Evolutionary conservation across 2,888 invertebrate genomes (phyloP).

Genomic region (Onchidella celtica): DNA sequence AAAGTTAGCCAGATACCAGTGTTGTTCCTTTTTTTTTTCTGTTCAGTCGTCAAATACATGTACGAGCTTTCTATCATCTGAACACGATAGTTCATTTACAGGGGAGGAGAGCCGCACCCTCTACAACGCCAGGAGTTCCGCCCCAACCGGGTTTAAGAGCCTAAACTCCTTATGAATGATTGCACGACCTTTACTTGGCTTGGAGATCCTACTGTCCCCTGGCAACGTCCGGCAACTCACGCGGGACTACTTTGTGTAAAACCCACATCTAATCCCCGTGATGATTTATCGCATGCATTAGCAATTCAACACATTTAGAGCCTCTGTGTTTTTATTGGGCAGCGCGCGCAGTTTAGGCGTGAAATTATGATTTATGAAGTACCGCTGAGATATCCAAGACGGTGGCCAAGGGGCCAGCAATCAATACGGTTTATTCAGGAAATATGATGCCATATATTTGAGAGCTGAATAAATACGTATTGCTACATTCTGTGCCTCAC

Average conservation of each 20-base stretch:
- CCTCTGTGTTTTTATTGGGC: slow-evolving; percentile 40
- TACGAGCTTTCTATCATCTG: no score
- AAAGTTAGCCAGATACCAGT: no score
- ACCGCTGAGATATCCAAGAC: slow-evolving; percentile 32
- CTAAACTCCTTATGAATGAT: background rate
- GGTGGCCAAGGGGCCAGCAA: slow-evolving; percentile 12
- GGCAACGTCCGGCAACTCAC: slow-evolving; percentile 5
- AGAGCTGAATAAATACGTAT: background rate
- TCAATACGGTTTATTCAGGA: slow-evolving; percentile 47
- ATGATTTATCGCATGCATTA: slow-evolving; percentile 43
- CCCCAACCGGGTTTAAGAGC: no score
- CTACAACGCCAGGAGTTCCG: no score
- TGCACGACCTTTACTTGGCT: no score
- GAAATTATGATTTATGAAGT: slow-evolving; percentile 47
- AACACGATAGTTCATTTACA: no score
- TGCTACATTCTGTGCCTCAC: background rate
- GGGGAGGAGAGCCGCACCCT: no score
- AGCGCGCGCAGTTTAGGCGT: slow-evolving; percentile 32
- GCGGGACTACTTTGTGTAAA: slow-evolving; percentile 2
- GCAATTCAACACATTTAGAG: slow-evolving; percentile 44
- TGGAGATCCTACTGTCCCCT: no score
- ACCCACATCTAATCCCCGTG: slow-evolving; percentile 14
- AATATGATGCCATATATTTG: slow-evolving; percentile 15
- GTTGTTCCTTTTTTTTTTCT: no score
- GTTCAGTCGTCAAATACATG: no score